Evolutionary conservation across 2,888 invertebrate genomes (phyloP).

Genomic region (Drosophila borborema): DNA sequence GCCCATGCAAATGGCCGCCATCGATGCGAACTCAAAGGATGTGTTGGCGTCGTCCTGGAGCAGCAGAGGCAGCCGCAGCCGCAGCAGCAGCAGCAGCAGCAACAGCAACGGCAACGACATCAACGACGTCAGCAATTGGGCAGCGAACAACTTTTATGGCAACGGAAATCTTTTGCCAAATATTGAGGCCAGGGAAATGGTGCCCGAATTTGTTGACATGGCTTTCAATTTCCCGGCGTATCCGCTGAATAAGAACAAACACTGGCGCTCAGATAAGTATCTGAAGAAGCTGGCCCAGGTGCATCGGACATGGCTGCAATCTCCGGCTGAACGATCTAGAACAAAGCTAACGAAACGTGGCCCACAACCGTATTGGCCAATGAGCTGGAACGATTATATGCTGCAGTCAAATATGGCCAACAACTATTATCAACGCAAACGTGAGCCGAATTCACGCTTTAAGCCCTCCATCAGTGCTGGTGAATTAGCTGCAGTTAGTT

Average conservation of each 20-base stretch:
- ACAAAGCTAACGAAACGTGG: slow-evolving; percentile 39
- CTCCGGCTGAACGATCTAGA: slow-evolving; percentile 53
- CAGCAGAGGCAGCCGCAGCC: slow-evolving; percentile 3
- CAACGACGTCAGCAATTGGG: slow-evolving; percentile 20
- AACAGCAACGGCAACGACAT: neutral
- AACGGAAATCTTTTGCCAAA: slow-evolving; percentile 70
- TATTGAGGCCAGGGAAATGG: slow-evolving; percentile 54
- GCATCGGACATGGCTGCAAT: slow-evolving; percentile 63
- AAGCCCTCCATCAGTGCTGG: slow-evolving; percentile 84
- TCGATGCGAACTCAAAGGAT: slow-evolving; percentile 14
- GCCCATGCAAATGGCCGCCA: slow-evolving; percentile 49
- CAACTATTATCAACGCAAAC: slow-evolving; percentile 55
- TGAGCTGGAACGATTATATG: neutral
- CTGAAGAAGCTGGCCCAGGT: slow-evolving; percentile 45
- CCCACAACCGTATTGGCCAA: slow-evolving; percentile 30
- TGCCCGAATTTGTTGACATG: slow-evolving; percentile 34
- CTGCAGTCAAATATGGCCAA: slow-evolving; percentile 1
- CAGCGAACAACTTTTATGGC: slow-evolving; percentile 27
- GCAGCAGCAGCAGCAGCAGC: no score
- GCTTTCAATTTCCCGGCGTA: slow-evolving; percentile 50
- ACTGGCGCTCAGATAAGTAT: slow-evolving; percentile 33
- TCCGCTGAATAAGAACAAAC: slow-evolving; percentile 45
- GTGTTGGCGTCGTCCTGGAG: slow-evolving; percentile 26
- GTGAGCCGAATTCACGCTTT: slow-evolving; percentile 52
- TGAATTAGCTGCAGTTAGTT: slow-evolving; percentile 62